Conservation (phyloP, 2,888 invertebrate genomes). For the Miltochrista miniata region DNA sequence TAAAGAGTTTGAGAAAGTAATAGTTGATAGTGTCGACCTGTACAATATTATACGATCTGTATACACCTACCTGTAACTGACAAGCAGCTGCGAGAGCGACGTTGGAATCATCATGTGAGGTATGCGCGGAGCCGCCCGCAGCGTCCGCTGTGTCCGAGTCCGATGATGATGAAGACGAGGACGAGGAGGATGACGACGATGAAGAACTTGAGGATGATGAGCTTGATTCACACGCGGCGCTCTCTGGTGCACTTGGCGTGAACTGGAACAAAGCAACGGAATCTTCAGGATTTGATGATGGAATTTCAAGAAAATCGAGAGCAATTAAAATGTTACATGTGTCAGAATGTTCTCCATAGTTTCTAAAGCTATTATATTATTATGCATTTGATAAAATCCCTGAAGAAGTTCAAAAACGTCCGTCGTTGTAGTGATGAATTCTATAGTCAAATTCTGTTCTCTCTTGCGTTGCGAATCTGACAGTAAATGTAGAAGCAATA, state of each 20-base stretch:
- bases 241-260: conserved; percentile 65
- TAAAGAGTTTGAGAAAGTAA: no score
- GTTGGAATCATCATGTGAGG: conserved; percentile 79
- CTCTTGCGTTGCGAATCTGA: no score
- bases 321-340: no score
- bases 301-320: no score
- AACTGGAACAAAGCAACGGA: conserved; percentile 55
- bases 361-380: no score
- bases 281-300: no score
- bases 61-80: conserved; percentile 74
- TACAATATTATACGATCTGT: neutral
- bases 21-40: neutral
- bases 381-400: no score
- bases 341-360: no score
- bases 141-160: conserved; percentile 76
- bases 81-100: conserved; percentile 83
- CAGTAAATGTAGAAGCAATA: no score
- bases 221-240: conserved; percentile 69
- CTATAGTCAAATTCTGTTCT: no score
- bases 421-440: no score
- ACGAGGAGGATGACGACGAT: conserved; percentile 73
- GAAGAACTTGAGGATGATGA: conserved; percentile 74
- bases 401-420: no score
- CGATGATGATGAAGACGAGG: conserved; percentile 75
- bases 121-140: conserved; percentile 66